These are phyloP conservation scores for Centropus bengalensis DNA, from an alignment of 2,113 vertebrate genomes.

Conservation along the genomic window DNA sequence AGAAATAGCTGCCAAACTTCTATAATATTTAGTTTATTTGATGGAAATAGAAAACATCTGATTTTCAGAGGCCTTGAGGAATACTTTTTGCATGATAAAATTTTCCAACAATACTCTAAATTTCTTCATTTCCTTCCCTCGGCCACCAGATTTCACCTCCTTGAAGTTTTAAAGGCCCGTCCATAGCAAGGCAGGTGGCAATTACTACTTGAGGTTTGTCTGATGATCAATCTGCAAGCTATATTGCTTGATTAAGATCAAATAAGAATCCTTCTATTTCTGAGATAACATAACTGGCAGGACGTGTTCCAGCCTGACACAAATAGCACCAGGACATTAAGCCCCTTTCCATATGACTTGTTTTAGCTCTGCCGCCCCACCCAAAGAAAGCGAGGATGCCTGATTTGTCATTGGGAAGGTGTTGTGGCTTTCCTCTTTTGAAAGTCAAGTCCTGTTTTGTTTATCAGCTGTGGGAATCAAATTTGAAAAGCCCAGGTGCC, in stretches of 20 bases:
- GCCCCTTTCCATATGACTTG: not conserved
- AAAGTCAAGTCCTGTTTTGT: conserved; percentile 9
- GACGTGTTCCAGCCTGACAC: not conserved
- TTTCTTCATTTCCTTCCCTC: not conserved
- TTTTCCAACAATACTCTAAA: not conserved
- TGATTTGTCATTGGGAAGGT: not conserved
- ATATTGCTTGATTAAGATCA: not conserved
- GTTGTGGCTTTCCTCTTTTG: conserved; percentile 31
- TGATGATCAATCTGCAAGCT: not conserved
- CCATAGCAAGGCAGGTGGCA: not conserved
- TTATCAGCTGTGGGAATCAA: conserved; percentile 57
- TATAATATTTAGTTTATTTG: not conserved
- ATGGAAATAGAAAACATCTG: not conserved
- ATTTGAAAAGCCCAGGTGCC: conserved; percentile 57
- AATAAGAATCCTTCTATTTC: not conserved
- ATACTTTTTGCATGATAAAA: not conserved
- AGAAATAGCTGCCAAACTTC: not conserved
- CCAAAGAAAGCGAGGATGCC: not conserved
- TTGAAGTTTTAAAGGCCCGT: not conserved
- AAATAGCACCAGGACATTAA: not conserved
- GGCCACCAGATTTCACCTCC: not conserved
- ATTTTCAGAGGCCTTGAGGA: not conserved
- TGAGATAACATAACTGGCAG: not conserved
- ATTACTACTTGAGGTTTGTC: not conserved
- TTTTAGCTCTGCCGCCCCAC: not conserved